phyloP scores from a whole-genome alignment of 2,797 vertebrate genomes.

The Eulemur albifrons region DNA sequence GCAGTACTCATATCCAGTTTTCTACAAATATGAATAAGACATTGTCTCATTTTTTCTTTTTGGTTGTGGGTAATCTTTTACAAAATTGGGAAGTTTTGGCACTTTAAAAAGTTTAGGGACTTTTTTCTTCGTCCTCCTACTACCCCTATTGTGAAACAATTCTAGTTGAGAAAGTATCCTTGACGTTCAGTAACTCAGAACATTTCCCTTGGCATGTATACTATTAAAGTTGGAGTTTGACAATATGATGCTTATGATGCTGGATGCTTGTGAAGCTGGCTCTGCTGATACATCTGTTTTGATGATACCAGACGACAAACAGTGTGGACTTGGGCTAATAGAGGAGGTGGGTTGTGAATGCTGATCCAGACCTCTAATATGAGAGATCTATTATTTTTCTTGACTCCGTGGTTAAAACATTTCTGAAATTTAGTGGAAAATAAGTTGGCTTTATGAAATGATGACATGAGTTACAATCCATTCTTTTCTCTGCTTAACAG shows the following conservation, averaged over 20 bases:
- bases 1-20: background rate
- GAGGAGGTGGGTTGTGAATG: background rate
- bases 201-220: background rate
- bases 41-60: background rate
- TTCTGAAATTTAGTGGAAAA: background rate
- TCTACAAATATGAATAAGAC: background rate
- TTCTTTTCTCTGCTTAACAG: background rate
- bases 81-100: background rate
- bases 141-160: background rate
- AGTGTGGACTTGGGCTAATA: too few species aligned
- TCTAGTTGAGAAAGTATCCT: background rate
- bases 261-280: background rate
- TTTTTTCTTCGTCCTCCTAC: background rate
- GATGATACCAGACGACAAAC: background rate
- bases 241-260: background rate
- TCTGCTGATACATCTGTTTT: background rate
- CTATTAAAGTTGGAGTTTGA: background rate
- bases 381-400: background rate
- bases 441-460: background rate
- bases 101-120: background rate
- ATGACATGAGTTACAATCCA: background rate
- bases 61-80: background rate
- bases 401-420: background rate
- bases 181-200: background rate
- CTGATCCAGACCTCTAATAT: background rate